These are phyloP conservation scores for Hipparchia semele DNA, from an alignment of 2,888 invertebrate genomes.

Conservation along the genomic window DNA sequence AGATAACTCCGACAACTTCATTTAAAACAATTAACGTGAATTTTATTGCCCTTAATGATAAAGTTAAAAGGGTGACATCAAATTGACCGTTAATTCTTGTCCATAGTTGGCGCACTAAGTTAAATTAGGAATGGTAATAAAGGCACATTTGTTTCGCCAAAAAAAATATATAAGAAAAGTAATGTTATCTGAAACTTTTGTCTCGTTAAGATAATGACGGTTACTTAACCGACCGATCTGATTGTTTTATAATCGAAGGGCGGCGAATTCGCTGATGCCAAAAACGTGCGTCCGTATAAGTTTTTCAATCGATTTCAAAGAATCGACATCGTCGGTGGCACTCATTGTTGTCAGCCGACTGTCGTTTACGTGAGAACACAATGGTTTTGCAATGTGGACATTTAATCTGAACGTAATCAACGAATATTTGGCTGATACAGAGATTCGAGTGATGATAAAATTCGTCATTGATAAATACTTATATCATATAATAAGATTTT, in stretches of 20 bases:
- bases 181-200: conserved; percentile 41
- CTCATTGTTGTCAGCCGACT: conserved; percentile 76
- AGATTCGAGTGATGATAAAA: conserved; percentile 22
- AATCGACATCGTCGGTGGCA: conserved; percentile 78
- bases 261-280: conserved; percentile 77
- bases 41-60: background rate
- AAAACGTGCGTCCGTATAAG: conserved; percentile 80
- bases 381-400: conserved; percentile 70
- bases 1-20: background rate
- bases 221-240: conserved; percentile 47
- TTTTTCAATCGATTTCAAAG: conserved; percentile 80
- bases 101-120: background rate
- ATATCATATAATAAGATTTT: background rate
- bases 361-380: conserved; percentile 80
- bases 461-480: background rate
- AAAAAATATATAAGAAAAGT: conserved; percentile 34
- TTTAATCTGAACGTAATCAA: conserved; percentile 56
- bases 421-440: conserved; percentile 58
- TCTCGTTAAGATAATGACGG: conserved; percentile 45
- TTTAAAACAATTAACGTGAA: conserved; percentile 1
- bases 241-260: conserved; percentile 60
- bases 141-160: conserved; percentile 15
- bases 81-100: background rate
- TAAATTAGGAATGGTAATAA: conserved; percentile 18
- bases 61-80: background rate